Conservation (phyloP, 2,888 invertebrate species). For the Polietes domitor region DNA sequence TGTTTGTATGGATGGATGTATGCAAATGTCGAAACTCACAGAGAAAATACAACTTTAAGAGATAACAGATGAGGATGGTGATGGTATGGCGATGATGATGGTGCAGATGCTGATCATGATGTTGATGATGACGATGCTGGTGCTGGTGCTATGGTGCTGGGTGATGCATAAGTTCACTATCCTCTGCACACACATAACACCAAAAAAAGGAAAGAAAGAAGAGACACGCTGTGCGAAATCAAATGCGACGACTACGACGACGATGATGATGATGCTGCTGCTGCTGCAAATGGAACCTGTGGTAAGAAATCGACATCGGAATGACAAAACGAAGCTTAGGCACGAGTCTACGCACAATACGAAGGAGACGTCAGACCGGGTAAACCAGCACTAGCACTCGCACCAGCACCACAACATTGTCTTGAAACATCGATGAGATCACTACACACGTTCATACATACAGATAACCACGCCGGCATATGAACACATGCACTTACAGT, state of each 20-base stretch:
- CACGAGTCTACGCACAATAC: constrained; percentile 40
- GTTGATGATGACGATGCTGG: not conserved
- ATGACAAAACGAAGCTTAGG: constrained; percentile 40
- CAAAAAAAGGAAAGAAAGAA: not conserved
- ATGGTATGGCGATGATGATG: constrained; percentile 19
- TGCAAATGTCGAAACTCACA: constrained; percentile 39
- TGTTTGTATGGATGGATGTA: constrained; percentile 15
- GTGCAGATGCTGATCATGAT: not conserved
- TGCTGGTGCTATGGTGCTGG: constrained; percentile 1
- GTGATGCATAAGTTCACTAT: constrained; percentile 40
- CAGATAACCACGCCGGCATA: not conserved
- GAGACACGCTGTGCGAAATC: constrained; percentile 33
- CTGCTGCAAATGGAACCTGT: constrained; percentile 30
- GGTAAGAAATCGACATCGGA: constrained; percentile 37
- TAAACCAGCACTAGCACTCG: constrained; percentile 29
- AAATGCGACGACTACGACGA: constrained; percentile 15
- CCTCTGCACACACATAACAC: constrained; percentile 1
- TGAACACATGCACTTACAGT: not conserved
- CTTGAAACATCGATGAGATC: constrained; percentile 39
- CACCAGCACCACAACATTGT: constrained; percentile 32
- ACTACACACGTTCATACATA: constrained; percentile 4
- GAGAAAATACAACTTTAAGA: constrained; percentile 24
- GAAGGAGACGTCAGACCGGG: constrained; percentile 41
- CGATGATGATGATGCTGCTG: not conserved
- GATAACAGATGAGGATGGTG: constrained; percentile 33